A percentile compares a stretch with the other conserved stretches of the same genome.
phyloP scores from a whole-genome alignment of 2,888 invertebrate genomes.

The Hydropsyche betteni region DNA sequence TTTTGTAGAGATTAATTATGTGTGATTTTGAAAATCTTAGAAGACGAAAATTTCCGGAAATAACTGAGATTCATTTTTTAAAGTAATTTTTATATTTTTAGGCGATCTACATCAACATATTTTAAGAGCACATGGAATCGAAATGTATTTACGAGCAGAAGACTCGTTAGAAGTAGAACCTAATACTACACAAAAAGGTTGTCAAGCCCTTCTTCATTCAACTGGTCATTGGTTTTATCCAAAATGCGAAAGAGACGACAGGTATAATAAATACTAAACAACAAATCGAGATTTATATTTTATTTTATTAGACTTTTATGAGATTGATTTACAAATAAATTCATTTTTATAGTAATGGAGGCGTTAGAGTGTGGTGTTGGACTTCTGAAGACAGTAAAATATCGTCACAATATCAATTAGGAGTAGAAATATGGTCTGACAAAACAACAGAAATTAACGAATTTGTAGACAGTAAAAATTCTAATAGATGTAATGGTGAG shows the following conservation, averaged over 20 bases:
- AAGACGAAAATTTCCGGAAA: no score
- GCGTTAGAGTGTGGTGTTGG: slow-evolving; percentile 49
- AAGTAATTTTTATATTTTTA: slow-evolving; percentile 11
- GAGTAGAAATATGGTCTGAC: slow-evolving; percentile 42
- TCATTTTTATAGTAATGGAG: slow-evolving; percentile 42
- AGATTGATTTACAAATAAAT: neutral
- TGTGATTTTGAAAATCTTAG: no score
- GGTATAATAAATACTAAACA: slow-evolving; percentile 31
- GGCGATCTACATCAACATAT: slow-evolving; percentile 43
- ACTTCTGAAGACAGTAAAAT: slow-evolving; percentile 21
- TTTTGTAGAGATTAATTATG: no score
- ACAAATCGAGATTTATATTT: neutral
- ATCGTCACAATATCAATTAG: slow-evolving; percentile 43
- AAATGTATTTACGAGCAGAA: slow-evolving; percentile 30
- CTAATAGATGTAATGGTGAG: neutral
- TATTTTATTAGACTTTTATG: neutral
- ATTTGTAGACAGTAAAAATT: neutral
- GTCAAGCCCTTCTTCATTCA: slow-evolving; percentile 35
- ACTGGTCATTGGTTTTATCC: slow-evolving; percentile 48
- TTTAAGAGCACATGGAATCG: slow-evolving; percentile 29
- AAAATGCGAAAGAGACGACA: slow-evolving; percentile 47
- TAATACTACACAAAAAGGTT: neutral
- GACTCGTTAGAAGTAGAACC: slow-evolving; percentile 7
- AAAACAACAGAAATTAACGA: neutral
- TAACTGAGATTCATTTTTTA: neutral